Base-by-base conservation (phyloP, 2,797 vertebrate genomes). In the Psittacula echo region DNA sequence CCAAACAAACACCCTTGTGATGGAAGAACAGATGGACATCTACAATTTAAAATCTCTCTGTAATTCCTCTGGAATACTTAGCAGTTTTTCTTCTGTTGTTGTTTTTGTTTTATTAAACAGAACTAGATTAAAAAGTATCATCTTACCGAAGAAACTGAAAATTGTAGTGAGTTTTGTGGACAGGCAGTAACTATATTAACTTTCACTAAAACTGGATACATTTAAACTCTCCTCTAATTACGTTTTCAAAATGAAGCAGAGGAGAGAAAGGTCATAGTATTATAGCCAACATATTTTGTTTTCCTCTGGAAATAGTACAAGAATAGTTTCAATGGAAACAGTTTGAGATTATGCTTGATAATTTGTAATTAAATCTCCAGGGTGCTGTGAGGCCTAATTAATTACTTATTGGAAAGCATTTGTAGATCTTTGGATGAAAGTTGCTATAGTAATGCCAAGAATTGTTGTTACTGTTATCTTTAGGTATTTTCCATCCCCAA, bases 361-460 rank as follows among this genome's bases (percentile, higher is more conserved):
- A 94, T 91, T 96, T 97, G 87, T 95, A 95, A 93, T 95, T 93
- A 94, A 94, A 94, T 97, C 71, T 77, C 95, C 62, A 94, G 93
- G 85, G 95, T 92, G 54, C 84, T 94, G 80, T 87, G 85, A 96
- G 80, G 62, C 77, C 91, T 94, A 97, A 91, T 97, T 96, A 96
- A 97, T 96, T 95, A 96, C 95, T 94, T 85, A 85, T 77, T 95
- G 87, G 94, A 92, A 97, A 94, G 51, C 76, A 85, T 76, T 95
- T 96, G 92, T 92, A 96, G 81, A 96, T 96, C 86, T 85, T 94
- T 95, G 93, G 87, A 93, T 91, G 92, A 95, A 96, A 79, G 23
- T 56, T 89, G 67, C 61, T 89, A n/a, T 60, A 83, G 87, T 68
- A 90, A 93, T 94, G 90, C 93, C 89, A 96, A 94, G 89, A 75